phyloP scores from a whole-genome alignment of 2,888 invertebrate genomes.

The Chouioia cunea region DNA sequence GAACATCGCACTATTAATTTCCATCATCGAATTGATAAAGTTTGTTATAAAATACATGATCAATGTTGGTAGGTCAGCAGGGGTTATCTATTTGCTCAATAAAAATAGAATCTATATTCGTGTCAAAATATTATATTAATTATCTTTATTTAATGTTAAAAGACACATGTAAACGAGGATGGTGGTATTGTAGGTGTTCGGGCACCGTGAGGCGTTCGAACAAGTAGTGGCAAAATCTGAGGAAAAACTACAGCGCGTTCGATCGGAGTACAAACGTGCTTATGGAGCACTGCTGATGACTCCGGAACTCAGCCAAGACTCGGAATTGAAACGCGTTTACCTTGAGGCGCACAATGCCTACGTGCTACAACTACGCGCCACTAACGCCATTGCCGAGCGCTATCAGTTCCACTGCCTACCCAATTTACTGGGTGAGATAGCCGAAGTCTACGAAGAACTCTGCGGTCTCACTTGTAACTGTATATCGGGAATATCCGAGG shows the following conservation, averaged over 20 bases:
- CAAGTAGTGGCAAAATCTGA: constrained; percentile 88
- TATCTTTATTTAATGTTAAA: too few species aligned
- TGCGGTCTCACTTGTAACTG: constrained; percentile 71
- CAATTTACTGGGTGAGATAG: constrained; percentile 88
- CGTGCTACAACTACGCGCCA: constrained; percentile 91
- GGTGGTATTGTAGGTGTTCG: constrained; percentile 73
- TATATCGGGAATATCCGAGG: constrained; percentile 82
- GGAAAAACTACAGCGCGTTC: constrained; percentile 83
- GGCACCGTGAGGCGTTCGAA: constrained; percentile 91
- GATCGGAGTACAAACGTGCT: constrained; percentile 88
- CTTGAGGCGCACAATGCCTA: constrained; percentile 95
- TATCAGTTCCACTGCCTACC: constrained; percentile 90
- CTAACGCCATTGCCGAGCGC: constrained; percentile 92
- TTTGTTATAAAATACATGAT: too few species aligned
- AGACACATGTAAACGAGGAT: too few species aligned
- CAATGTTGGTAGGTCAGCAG: too few species aligned
- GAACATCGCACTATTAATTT: too few species aligned
- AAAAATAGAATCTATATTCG: too few species aligned
- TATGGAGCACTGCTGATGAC: constrained; percentile 84
- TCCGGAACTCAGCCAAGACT: constrained; percentile 70
- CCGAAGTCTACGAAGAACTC: constrained; percentile 92
- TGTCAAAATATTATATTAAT: too few species aligned
- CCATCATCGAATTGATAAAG: too few species aligned
- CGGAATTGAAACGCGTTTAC: constrained; percentile 79
- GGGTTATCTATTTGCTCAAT: too few species aligned